Percentiles rank a stretch among this genome's conserved stretches.
phyloP scores from a whole-genome alignment of 2,888 invertebrate species.

The Iphiclides podalirius region DNA sequence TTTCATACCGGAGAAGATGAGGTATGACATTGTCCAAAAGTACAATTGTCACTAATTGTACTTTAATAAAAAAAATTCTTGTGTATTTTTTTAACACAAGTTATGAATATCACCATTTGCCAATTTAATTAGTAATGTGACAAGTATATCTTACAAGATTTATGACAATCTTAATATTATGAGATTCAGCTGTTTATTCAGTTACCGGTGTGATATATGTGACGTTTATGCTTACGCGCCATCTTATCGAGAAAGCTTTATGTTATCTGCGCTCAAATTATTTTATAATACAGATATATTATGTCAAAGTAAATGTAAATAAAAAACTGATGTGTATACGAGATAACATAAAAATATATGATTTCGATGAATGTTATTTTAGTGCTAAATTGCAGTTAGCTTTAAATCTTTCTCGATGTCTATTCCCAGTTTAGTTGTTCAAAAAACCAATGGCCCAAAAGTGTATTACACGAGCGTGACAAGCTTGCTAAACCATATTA shows the following conservation, averaged over 20 bases:
- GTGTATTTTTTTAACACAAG: conserved; percentile 1
- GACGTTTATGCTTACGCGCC: conserved; percentile 11
- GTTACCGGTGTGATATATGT: conserved; percentile 12
- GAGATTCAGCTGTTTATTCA: conserved; percentile 7
- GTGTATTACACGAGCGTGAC: too few species aligned
- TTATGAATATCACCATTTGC: conserved; percentile 7
- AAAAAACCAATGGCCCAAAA: too few species aligned
- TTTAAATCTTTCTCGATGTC: too few species aligned
- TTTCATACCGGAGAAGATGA: too few species aligned
- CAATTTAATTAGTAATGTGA: conserved; percentile 1
- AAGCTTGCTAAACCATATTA: too few species aligned
- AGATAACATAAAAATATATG: too few species aligned
- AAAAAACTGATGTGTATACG: background rate
- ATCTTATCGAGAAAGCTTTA: background rate
- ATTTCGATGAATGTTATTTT: too few species aligned
- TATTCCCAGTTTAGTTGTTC: too few species aligned
- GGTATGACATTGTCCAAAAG: too few species aligned
- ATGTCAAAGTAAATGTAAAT: background rate
- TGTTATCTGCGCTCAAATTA: conserved; percentile 4
- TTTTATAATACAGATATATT: background rate
- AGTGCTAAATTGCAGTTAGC: too few species aligned
- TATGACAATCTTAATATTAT: conserved; percentile 11
- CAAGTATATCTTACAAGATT: conserved; percentile 12
- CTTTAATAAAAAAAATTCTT: too few species aligned
- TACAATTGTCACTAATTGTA: too few species aligned